A percentile compares a stretch with the other conserved stretches of the same genome.
phyloP scores from a whole-genome alignment of 2,113 vertebrate species.

The Motacilla tschutschensis region DNA sequence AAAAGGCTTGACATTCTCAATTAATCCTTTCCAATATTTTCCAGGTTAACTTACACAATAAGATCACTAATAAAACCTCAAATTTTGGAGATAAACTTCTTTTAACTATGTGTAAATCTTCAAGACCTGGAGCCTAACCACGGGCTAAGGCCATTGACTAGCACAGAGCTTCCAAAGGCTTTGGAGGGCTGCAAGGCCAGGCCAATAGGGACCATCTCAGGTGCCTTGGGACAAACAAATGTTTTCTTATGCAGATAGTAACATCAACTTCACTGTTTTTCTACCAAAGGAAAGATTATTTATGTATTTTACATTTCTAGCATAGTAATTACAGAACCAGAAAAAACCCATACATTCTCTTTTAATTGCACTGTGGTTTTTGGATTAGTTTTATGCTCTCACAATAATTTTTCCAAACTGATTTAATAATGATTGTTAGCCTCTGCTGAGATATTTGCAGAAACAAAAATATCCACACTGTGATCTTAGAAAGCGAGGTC shows the following conservation, averaged over 20 bases:
- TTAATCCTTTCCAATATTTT: constrained; percentile 66
- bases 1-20: constrained; percentile 79
- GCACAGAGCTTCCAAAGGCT: neutral
- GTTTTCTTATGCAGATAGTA: neutral
- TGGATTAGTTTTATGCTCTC: neutral
- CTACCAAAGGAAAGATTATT: neutral
- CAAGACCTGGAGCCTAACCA: neutral
- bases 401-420: neutral
- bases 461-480: neutral
- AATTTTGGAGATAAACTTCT: neutral
- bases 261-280: neutral
- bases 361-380: neutral
- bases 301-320: neutral
- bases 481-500: neutral
- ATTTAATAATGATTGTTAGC: neutral
- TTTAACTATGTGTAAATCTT: neutral
- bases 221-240: neutral
- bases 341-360: neutral
- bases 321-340: neutral
- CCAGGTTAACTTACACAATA: neutral
- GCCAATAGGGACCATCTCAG: neutral
- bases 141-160: neutral
- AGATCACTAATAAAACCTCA: neutral
- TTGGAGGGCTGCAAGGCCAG: neutral
- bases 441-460: neutral